These are phyloP conservation scores for Eupsilia transversa DNA, from an alignment of 2,888 invertebrate species.

Conservation along the genomic window DNA sequence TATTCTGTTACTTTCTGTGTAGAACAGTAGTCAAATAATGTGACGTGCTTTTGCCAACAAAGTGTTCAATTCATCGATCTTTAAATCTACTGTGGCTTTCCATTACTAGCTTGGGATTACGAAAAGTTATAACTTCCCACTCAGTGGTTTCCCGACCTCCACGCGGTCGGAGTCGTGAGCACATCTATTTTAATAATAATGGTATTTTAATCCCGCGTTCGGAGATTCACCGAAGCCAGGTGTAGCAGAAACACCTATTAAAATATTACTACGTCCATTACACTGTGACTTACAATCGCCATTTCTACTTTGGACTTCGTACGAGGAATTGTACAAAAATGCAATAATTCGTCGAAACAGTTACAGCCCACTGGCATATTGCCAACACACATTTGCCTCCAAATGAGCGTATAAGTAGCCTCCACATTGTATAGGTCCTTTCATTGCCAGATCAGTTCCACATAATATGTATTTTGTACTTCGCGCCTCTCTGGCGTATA, in stretches of 20 bases:
- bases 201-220: conserved; percentile 14
- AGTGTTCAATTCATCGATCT: neutral
- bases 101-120: conserved; percentile 13
- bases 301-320: conserved; percentile 29
- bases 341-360: conserved; percentile 50
- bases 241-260: conserved; percentile 25
- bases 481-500: conserved; percentile 27
- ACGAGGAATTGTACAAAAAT: conserved; percentile 55
- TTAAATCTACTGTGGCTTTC: conserved; percentile 20
- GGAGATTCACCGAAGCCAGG: conserved; percentile 22
- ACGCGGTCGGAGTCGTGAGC: neutral
- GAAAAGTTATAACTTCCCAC: conserved; percentile 27
- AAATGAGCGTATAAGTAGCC: conserved; percentile 51
- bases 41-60: neutral
- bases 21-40: neutral
- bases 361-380: conserved; percentile 55
- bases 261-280: conserved; percentile 40
- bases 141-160: neutral
- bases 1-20: neutral
- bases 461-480: conserved; percentile 38
- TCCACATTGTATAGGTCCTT: conserved; percentile 35
- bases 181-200: conserved; percentile 32
- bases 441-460: conserved; percentile 45
- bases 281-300: conserved; percentile 27
- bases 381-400: conserved; percentile 48